Evolutionary conservation across 2,888 invertebrate genomes (phyloP), one percentile per base, ranked within the genome.

Genomic region (Hedya salicella): DNA sequence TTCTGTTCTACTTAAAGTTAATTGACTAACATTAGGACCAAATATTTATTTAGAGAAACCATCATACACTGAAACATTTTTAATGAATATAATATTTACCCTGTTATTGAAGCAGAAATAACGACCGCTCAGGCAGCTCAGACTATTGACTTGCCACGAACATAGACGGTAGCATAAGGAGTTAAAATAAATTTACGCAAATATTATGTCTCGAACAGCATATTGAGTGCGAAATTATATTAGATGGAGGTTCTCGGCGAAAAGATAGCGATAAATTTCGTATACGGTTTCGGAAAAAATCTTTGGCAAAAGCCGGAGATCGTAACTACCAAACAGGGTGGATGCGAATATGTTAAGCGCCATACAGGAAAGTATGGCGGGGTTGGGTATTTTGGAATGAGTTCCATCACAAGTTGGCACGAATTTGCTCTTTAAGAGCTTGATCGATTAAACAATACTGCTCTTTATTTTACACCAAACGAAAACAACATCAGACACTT

Each of bases 161-260:
- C 16, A 57, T 40, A 56, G 42, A 30, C 30, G 50, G 16, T 19
- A 64, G 44, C 52, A 59, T 46, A 64, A 59, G 59, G 39, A 59
- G 52, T 60, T 65, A 53, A 60, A 65, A 44, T 65, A 65, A 60
- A 65, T 65, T 65, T 52, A 65, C 65, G 52, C 42, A 59, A 59
- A 60, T 52, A 52, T 65, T 65, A 65, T 59, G 59, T 52, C 46
- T 59, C n/a, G 46, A 65, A 52, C 64, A 52, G 65, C 59, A 65
- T 65, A 65, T 65, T 65, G 65, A 65, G 65, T 60, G 59, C 19
- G 36, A 65, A 60, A 65, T 65, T 65, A 65, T 65, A 53, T 65
- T 60, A 30, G 39, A 39, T 21, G 52, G 30, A 46, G 59, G 39
- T 60, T 64, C 16, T 30, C 39, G 6, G 17, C 39, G 46, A 40